A percentile compares a stretch with the other conserved stretches of the same genome.
Evolutionary conservation across 1,140 invertebrate species (phyloP).

Genomic region (Pogonomyrmex californicus): DNA sequence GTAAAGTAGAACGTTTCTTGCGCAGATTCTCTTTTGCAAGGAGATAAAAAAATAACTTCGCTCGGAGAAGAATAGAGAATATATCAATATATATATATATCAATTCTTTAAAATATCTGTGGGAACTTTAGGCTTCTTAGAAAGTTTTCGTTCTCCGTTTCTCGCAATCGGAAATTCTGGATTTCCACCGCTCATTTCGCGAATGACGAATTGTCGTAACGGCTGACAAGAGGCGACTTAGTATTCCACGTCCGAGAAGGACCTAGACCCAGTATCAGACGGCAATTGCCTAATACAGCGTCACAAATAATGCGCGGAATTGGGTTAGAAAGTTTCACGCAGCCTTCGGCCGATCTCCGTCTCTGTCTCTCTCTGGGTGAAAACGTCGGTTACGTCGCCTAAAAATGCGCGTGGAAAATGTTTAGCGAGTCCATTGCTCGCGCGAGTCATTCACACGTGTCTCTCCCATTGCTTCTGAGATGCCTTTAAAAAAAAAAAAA

Average conservation of each 20-base stretch:
- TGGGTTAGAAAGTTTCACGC: conserved; percentile 78
- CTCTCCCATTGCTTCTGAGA: not conserved
- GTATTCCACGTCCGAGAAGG: conserved; percentile 69
- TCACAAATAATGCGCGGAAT: conserved; percentile 71
- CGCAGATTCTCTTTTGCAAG: not conserved
- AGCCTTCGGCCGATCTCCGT: conserved; percentile 54
- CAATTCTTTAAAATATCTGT: not conserved
- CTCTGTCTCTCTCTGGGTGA: conserved; percentile 40
- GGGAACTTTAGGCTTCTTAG: not conserved
- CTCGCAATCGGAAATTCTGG: not conserved
- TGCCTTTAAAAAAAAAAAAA: not conserved
- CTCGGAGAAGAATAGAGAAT: not conserved
- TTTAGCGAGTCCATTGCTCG: not conserved
- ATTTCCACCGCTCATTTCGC: not conserved
- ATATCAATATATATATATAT: no score
- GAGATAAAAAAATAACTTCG: not conserved
- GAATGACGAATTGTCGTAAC: not conserved
- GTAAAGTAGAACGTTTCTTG: not conserved
- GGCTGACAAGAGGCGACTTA: conserved; percentile 71
- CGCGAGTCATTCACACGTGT: not conserved
- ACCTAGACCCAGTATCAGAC: conserved; percentile 77
- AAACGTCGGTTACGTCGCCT: conserved; percentile 65
- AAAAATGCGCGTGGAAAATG: conserved; percentile 78
- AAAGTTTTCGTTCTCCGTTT: no score
- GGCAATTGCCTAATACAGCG: conserved; percentile 76